These are phyloP conservation scores for Sus cebifrons DNA, from an alignment of 2,797 vertebrate species.

Conservation along the genomic window DNA sequence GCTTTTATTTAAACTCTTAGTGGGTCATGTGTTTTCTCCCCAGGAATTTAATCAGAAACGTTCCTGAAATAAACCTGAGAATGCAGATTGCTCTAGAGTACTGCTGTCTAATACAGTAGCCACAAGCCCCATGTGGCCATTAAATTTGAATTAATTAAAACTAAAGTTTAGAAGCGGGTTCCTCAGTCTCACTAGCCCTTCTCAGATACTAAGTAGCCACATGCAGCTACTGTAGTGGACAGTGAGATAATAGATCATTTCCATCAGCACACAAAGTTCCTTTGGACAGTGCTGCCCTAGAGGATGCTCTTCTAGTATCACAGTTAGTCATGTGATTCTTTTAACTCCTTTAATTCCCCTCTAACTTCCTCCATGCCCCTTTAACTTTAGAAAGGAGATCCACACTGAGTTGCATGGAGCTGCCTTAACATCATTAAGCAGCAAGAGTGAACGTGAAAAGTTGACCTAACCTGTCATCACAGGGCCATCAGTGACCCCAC, in stretches of 20 bases:
- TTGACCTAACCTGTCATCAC: background rate
- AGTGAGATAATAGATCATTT: background rate
- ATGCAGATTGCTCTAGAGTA: background rate
- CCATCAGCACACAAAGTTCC: background rate
- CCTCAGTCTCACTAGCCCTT: background rate
- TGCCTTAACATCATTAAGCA: background rate
- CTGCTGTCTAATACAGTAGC: background rate
- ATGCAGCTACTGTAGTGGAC: background rate
- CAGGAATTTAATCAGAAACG: constrained; percentile 69
- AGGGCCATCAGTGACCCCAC: background rate
- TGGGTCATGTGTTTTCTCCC: constrained; percentile 37
- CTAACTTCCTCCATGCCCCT: background rate
- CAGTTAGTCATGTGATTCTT: background rate
- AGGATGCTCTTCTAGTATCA: background rate
- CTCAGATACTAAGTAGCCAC: background rate
- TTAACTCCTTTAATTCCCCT: background rate
- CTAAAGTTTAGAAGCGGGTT: background rate
- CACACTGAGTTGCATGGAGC: background rate
- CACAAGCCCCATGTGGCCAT: background rate
- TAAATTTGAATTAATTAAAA: constrained; percentile 60
- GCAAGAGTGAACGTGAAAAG: background rate
- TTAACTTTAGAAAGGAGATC: background rate
- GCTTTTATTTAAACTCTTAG: constrained; percentile 67
- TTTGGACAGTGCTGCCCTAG: background rate
- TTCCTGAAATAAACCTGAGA: constrained; percentile 65